phyloP scores from a whole-genome alignment of 2,888 invertebrate genomes.

The Strigamia maritima region DNA sequence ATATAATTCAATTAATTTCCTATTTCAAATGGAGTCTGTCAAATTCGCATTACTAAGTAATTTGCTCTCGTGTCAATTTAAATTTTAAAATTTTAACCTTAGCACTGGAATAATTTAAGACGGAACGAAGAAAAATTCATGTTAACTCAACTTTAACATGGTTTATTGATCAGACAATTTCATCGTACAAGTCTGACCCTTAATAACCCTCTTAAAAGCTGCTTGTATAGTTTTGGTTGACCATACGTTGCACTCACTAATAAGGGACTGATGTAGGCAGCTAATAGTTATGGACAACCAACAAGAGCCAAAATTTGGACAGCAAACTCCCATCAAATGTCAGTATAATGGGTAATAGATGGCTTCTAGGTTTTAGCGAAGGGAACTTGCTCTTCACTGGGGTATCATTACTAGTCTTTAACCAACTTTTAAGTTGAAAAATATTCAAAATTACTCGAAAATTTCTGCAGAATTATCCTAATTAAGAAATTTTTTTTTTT shows the following conservation, averaged over 20 bases:
- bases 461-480: too few species aligned
- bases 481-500: too few species aligned
- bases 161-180: neutral
- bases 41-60: neutral
- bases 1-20: neutral
- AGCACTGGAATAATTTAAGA: neutral
- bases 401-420: too few species aligned
- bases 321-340: neutral
- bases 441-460: too few species aligned
- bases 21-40: neutral
- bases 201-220: conserved; percentile 17
- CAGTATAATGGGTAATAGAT: neutral
- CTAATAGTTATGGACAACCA: conserved; percentile 3
- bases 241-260: conserved; percentile 2
- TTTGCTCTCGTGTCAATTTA: neutral
- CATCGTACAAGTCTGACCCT: neutral
- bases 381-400: neutral
- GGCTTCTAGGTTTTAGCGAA: neutral
- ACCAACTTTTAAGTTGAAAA: too few species aligned
- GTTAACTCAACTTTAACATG: conserved; percentile 3
- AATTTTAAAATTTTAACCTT: neutral
- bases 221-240: neutral
- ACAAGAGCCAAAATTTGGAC: neutral
- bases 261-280: neutral
- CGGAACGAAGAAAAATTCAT: neutral